Evolutionary conservation across 2,113 vertebrate species (phyloP).

Genomic region (Oryzias javanicus): DNA sequence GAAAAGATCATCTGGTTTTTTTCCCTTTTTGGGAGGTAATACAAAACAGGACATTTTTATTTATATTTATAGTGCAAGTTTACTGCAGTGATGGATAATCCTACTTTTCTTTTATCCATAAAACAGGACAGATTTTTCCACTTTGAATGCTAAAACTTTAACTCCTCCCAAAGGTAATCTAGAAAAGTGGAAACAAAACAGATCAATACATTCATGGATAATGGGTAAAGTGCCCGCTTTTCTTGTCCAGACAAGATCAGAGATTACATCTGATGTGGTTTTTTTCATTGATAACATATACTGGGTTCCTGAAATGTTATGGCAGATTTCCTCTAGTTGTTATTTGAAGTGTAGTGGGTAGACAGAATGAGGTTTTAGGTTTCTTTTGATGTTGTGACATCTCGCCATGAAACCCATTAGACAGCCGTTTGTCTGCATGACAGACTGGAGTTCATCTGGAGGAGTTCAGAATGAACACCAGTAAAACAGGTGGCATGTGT

Average conservation of each 20-base stretch:
- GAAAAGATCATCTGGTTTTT: too few species aligned
- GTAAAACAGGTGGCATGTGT: conserved; percentile 46
- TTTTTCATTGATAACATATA: conserved; percentile 13
- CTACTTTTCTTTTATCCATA: too few species aligned
- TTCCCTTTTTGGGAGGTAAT: too few species aligned
- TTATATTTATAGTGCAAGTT: too few species aligned
- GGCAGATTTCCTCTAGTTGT: conserved; percentile 10
- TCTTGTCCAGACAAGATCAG: background rate
- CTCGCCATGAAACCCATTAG: conserved; percentile 49
- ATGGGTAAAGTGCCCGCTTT: background rate
- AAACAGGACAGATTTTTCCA: too few species aligned
- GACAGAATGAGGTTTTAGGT: conserved; percentile 28
- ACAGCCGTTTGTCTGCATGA: conserved; percentile 61
- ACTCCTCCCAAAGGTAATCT: too few species aligned
- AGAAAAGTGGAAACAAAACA: too few species aligned
- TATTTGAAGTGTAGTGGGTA: conserved; percentile 1
- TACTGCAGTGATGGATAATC: too few species aligned
- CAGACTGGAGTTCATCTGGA: conserved; percentile 66
- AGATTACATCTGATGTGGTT: conserved; percentile 2
- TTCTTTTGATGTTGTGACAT: conserved; percentile 46
- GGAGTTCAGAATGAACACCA: conserved; percentile 40
- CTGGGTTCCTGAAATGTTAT: conserved; percentile 10
- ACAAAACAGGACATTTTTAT: too few species aligned
- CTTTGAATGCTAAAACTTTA: too few species aligned
- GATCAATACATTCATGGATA: background rate